Evolutionary conservation across 2,888 invertebrate genomes (phyloP).

Genomic region (Chalcis sispes): DNA sequence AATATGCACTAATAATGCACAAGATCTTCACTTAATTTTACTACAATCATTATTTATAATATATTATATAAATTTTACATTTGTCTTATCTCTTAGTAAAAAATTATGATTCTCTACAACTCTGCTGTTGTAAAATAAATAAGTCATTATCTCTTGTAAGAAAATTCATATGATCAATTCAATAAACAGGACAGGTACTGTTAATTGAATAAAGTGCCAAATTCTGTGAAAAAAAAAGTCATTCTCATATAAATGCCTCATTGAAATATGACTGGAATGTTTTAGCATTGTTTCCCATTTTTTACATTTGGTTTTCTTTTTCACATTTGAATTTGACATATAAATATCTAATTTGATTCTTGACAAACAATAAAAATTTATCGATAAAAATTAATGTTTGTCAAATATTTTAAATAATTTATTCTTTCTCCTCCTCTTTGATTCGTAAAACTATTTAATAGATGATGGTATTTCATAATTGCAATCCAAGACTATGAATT

Average conservation of each 20-base stretch:
- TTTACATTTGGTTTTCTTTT: slow-evolving; percentile 41
- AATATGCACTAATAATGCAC: slow-evolving; percentile 51
- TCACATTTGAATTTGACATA: slow-evolving; percentile 43
- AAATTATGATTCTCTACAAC: slow-evolving; percentile 57
- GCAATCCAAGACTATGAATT: slow-evolving; percentile 74
- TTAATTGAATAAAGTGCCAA: slow-evolving; percentile 45
- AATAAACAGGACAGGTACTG: slow-evolving; percentile 54
- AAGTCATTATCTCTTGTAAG: slow-evolving; percentile 48
- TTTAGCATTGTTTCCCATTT: slow-evolving; percentile 22
- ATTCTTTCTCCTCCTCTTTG: slow-evolving; percentile 60
- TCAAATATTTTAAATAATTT: slow-evolving; percentile 47
- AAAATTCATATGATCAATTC: slow-evolving; percentile 53
- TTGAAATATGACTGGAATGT: slow-evolving; percentile 55
- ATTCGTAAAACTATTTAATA: slow-evolving; percentile 72
- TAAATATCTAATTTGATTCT: slow-evolving; percentile 34
- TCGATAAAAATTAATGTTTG: slow-evolving; percentile 37
- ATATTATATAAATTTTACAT: slow-evolving; percentile 59
- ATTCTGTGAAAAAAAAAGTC: slow-evolving; percentile 42
- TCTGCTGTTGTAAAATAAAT: slow-evolving; percentile 56
- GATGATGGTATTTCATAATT: slow-evolving; percentile 68
- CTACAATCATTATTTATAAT: slow-evolving; percentile 55
- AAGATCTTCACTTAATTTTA: slow-evolving; percentile 50
- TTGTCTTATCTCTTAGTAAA: slow-evolving; percentile 56
- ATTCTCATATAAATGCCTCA: slow-evolving; percentile 41
- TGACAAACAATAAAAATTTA: slow-evolving; percentile 47